Percentiles rank a stretch among this genome's conserved stretches.
phyloP scores from a whole-genome alignment of 2,888 invertebrate species.

The Epinotia brunnichana region DNA sequence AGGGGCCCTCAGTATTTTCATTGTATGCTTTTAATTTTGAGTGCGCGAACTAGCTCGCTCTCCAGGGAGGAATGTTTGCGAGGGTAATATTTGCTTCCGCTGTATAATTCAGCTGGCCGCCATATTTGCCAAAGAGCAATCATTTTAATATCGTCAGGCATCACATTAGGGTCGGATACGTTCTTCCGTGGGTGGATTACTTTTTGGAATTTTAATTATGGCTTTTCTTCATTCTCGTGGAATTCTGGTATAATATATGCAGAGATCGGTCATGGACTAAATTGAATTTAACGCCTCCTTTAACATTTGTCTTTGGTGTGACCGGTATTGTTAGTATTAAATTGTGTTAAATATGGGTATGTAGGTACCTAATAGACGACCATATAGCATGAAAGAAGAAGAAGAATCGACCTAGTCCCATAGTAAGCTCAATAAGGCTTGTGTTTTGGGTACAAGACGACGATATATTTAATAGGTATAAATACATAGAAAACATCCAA shows the following conservation, averaged over 20 bases:
- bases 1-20: slow-evolving; percentile 83
- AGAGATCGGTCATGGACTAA: background rate
- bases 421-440: too few species aligned
- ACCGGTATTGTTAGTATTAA: too few species aligned
- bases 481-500: too few species aligned
- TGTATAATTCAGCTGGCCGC: slow-evolving; percentile 86
- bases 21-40: slow-evolving; percentile 87
- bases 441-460: too few species aligned
- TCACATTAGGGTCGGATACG: slow-evolving; percentile 80
- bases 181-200: slow-evolving; percentile 75
- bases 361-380: too few species aligned
- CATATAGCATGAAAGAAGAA: too few species aligned
- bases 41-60: slow-evolving; percentile 86
- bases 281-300: slow-evolving; percentile 1
- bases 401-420: too few species aligned
- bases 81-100: slow-evolving; percentile 85
- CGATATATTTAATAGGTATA: too few species aligned
- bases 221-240: slow-evolving; percentile 43
- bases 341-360: too few species aligned
- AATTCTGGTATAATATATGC: slow-evolving; percentile 22
- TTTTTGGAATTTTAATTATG: slow-evolving; percentile 74
- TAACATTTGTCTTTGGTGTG: slow-evolving; percentile 1
- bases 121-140: slow-evolving; percentile 86
- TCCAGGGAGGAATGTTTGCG: slow-evolving; percentile 84
- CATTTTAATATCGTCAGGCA: slow-evolving; percentile 85